These are phyloP conservation scores for Cancer borealis DNA, from an alignment of 2,888 invertebrate species.

Conservation along the genomic window DNA sequence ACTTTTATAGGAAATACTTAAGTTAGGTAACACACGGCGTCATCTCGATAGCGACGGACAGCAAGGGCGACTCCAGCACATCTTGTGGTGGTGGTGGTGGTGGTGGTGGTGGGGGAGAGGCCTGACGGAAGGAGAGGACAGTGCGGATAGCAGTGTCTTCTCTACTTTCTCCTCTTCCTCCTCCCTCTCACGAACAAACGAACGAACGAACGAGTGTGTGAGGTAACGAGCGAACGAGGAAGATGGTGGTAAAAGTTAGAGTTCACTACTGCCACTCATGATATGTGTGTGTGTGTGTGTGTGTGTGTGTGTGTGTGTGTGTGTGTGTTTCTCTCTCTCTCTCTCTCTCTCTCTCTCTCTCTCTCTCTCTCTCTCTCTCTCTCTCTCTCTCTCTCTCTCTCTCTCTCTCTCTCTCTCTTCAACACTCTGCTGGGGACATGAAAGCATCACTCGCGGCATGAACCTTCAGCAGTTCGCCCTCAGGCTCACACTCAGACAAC, in stretches of 20 bases:
- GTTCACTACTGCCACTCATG: not conserved
- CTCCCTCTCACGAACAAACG: not conserved
- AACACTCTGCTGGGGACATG: too few relatives aligned
- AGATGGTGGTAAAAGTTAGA: not conserved
- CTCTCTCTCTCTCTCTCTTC: too few relatives aligned
- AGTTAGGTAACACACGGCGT: constrained; percentile 41
- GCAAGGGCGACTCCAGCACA: not conserved
- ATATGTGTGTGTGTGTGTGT: not conserved
- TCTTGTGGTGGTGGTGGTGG: not conserved
- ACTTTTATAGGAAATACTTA: constrained; percentile 25
- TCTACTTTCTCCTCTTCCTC: not conserved
- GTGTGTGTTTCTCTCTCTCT: not conserved
- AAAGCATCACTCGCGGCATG: not conserved
- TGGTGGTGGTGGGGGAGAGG: constrained; percentile 13
- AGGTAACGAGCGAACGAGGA: not conserved
- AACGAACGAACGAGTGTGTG: not conserved
- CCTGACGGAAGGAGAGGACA: not conserved
- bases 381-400: too few relatives aligned
- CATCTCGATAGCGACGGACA: not conserved
- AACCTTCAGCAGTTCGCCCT: not conserved
- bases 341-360: too few relatives aligned
- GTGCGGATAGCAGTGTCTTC: not conserved
- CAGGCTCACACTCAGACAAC: not conserved
- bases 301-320: not conserved
- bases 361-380: too few relatives aligned